Evolutionary conservation across 92 coral and sea anemone species (phyloP), one percentile per base, ranked within the genome.

Genomic region (Bergia sp.): DNA sequence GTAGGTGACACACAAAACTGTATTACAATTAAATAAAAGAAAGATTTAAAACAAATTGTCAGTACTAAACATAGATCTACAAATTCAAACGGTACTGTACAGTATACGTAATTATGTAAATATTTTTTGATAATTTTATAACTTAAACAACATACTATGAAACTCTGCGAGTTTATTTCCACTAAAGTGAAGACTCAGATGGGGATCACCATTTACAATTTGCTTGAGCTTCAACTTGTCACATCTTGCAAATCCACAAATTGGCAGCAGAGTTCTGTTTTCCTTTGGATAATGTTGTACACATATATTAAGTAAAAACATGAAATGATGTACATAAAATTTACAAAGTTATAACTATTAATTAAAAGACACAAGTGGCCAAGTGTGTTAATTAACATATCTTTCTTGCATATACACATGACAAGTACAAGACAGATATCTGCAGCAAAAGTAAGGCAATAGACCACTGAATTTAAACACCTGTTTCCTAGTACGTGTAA

Each of bases 221-320:
- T 67, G 13, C 86, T 82, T 82, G 9, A 82, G 43, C 49, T 44
- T 82, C 2, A 9, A 4, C 61, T 66, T 82, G 76, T 82, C 78
- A 42, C 86, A 82, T 45, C 57, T 44, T 23, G 77, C 57, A 82
- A 82, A 82, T 12, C 21, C 86, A 69, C 86, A 82, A 71, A 82
- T 36, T 42, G 86, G 86, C 64, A 13, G 55, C 57, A 43, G 43
- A 18, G 37, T 82, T 67, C 12, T 13, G 7, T 82, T 44, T 69
- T 67, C 77, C 77, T 82, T 21, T 2, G 20, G 29, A 42, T 16
- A 73, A 37, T 2, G 65, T 16, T 57, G 65, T 16, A 57, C 20
- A 57, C 0, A 57, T 4, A 47, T 47, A 57, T 2, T 11, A 13
- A 57, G 12, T 73, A 20, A 69, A 69, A 16, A 21, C n/a, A 37